phyloP scores from a whole-genome alignment of 2,797 vertebrate genomes.

The Spheniscus humboldti region DNA sequence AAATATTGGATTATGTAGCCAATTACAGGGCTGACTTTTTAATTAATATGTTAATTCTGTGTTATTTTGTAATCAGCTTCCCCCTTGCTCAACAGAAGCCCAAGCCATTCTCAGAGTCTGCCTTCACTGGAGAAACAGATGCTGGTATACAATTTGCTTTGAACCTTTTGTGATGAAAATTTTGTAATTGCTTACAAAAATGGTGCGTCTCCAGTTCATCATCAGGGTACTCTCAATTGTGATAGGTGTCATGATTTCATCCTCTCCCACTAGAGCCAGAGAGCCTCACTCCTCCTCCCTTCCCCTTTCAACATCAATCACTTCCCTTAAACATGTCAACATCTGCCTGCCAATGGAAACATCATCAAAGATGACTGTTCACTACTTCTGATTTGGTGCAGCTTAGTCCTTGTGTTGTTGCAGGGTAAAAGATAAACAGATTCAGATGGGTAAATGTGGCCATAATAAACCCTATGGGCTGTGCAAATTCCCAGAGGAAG shows the following conservation, averaged over 20 bases:
- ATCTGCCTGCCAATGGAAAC: background rate
- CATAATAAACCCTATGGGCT: background rate
- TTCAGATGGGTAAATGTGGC: background rate
- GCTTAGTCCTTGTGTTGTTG: background rate
- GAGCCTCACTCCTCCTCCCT: background rate
- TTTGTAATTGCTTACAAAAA: background rate
- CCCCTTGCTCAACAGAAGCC: conserved; percentile 6
- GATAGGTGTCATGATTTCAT: background rate
- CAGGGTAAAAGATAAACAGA: background rate
- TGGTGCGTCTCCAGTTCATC: background rate
- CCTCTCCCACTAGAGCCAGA: background rate
- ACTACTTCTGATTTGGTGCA: background rate
- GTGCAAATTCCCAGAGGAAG: background rate
- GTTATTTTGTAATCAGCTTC: conserved; percentile 29
- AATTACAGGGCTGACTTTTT: conserved; percentile 40
- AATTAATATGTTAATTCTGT: conserved; percentile 39
- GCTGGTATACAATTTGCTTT: background rate
- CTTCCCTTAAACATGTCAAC: background rate
- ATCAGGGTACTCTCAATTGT: background rate
- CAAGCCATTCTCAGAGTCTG: background rate
- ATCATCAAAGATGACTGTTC: background rate
- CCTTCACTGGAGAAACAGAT: background rate
- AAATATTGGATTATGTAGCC: conserved; percentile 31
- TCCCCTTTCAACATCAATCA: background rate
- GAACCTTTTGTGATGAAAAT: background rate